Evolutionary conservation across 1,140 invertebrate genomes (phyloP), one percentile per base, ranked within the genome.

Genomic region (Diabrotica virgifera): DNA sequence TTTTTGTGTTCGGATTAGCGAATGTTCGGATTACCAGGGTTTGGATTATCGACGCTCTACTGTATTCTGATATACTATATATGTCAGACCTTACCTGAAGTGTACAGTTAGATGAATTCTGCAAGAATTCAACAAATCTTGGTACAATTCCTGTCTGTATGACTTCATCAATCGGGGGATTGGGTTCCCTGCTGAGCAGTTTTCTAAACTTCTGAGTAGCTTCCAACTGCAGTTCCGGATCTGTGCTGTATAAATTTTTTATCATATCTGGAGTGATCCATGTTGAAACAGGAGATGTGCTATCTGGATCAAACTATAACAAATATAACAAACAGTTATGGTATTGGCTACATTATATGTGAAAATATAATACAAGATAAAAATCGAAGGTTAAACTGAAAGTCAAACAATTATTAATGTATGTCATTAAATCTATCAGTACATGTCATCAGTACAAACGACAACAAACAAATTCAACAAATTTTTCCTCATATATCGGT

Each of bases 161-260:
- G n/a, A 99, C 96, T 85, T 98, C 95, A 82, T 98, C 95, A 74
- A 99, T 99, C 2, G 95, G 96, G 55, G 97, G 97, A 84, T 98
- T 97, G 7, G 96, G 96, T 82, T 99, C 97, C 80, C 89, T 86
- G 69, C 95, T 97, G 51, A 99, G 82, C 55, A 98, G 82, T 83
- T 97, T 98, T 65, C 96, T 86, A 82, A 98, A 98, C 77, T 91
- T 95, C 76, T 98, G 95, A 55, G 95, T 98, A 11, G 96, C 95
- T 74, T 83, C 81, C 56, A 98, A 84, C 77, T 97, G 94, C 70
- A 92, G 86, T 70, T 91, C 86, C 38, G 89, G 82, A 79, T 91
- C 86, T 58, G 87, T 82, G 80, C 92, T 94, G 78, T 95, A 94
- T 5, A 98, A 80, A 67, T 89, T 89, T 70, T 90, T 80, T 38